Percentiles rank a stretch among this genome's conserved stretches.
phyloP scores from a whole-genome alignment of 2,113 vertebrate genomes.

The Acrocephalus arundinaceus region DNA sequence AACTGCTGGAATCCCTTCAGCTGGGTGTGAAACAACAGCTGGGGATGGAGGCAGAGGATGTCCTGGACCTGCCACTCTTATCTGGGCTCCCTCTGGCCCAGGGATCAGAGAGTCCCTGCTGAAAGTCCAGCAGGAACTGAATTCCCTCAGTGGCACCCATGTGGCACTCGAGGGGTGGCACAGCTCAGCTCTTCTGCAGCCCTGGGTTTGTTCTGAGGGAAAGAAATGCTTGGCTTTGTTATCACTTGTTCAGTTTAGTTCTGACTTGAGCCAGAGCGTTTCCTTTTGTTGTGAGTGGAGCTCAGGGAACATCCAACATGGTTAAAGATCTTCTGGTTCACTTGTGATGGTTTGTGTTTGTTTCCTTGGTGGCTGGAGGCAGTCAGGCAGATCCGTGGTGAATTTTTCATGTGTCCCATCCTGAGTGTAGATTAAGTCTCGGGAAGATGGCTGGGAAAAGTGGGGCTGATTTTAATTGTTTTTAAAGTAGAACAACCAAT shows the following conservation, averaged over 20 bases:
- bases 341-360: not conserved
- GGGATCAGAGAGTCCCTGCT: not conserved
- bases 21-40: rapidly evolving
- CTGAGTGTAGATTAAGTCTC: not conserved
- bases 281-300: rapidly evolving
- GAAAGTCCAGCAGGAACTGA: rapidly evolving
- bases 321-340: not conserved
- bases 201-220: not conserved
- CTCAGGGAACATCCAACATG: not conserved
- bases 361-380: not conserved
- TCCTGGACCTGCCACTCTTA: not conserved
- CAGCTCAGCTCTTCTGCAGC: not conserved
- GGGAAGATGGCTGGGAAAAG: not conserved
- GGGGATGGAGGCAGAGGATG: not conserved
- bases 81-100: not conserved
- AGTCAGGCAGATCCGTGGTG: rapidly evolving
- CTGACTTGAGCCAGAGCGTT: rapidly evolving
- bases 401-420: not conserved
- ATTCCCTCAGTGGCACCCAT: not conserved
- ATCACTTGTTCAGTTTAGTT: not conserved
- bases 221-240: not conserved
- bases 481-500: not conserved
- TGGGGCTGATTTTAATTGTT: not conserved
- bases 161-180: rapidly evolving
- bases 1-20: not conserved